Evolutionary conservation across 1,140 invertebrate genomes (phyloP), one percentile per base, ranked within the genome.

Genomic region (Atta colombica): DNA sequence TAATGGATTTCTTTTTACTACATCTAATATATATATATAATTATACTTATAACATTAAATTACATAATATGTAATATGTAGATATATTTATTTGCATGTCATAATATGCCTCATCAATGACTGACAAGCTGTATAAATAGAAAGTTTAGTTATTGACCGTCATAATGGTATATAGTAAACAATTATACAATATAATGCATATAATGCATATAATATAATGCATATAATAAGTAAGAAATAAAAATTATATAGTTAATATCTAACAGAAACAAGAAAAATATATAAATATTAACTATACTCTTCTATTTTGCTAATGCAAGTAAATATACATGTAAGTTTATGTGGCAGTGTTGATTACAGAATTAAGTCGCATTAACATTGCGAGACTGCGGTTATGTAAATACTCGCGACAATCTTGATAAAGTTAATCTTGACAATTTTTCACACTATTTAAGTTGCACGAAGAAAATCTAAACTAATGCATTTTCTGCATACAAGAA

Each of bases 341-440:
- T 8, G 25, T 21, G 6, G 14, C 25, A 4, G 18, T 68, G n/a
- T 39, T n/a, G n/a, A 68, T 66, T n/a, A 21, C 53, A 80, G 31
- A 12, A 53, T 4, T 53, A 55, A n/a, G 14, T 49, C 18, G 3
- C n/a, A 53, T 66, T 65, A 65, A n/a, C 8, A n/a, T 25, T 21
- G 45, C 16, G 14, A 55, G 28, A 35, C 51, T 6, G 10, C 31
- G 5, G 12, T 16, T 39, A 28, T 35, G 6, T 66, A 55, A 66
- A 39, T 55, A 68, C 2, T 8, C 21, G 7, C 14, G n/a, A 81
- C n/a, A 81, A 81, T 39, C 31, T 58, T 81, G 63, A 68, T 58
- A 69, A 69, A 31, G 1, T 69, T 58, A 81, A 69, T 55, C 65
- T 71, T 81, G 35, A 71, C 28, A 60, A 71, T n/a, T 49, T 60